These are phyloP conservation scores for Clusia tigrina DNA, from an alignment of 2,888 invertebrate genomes.

Conservation along the genomic window DNA sequence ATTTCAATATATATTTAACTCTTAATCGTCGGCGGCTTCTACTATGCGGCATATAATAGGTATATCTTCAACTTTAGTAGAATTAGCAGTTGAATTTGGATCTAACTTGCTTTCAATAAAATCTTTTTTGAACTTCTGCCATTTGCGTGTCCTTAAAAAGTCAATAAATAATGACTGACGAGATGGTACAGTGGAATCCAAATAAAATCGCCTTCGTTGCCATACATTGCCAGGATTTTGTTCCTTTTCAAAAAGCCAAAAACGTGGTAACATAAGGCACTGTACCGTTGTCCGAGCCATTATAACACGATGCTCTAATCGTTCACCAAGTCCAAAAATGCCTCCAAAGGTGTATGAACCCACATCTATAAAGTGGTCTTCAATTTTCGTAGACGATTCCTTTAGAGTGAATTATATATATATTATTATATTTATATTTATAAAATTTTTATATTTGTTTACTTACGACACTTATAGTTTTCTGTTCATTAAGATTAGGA, in stretches of 20 bases:
- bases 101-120: conserved; percentile 41
- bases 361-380: conserved; percentile 60
- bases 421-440: neutral
- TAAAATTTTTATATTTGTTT: too few relatives aligned
- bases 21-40: conserved; percentile 41
- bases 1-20: too few relatives aligned
- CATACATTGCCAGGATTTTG: conserved; percentile 63
- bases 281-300: conserved; percentile 71
- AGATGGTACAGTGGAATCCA: conserved; percentile 58
- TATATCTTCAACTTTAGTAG: conserved; percentile 53
- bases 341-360: conserved; percentile 58
- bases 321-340: conserved; percentile 76
- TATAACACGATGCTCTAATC: conserved; percentile 72
- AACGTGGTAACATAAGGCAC: conserved; percentile 75
- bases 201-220: conserved; percentile 56
- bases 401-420: neutral
- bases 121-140: conserved; percentile 56
- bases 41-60: conserved; percentile 61
- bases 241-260: conserved; percentile 71
- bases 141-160: conserved; percentile 52
- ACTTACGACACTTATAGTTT: too few relatives aligned
- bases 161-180: conserved; percentile 53
- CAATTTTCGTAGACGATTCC: conserved; percentile 26
- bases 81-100: conserved; percentile 36
- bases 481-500: too few relatives aligned